These are phyloP conservation scores for Drosophila sturtevanti DNA, from an alignment of 1,140 invertebrate species.

Conservation along the genomic window DNA sequence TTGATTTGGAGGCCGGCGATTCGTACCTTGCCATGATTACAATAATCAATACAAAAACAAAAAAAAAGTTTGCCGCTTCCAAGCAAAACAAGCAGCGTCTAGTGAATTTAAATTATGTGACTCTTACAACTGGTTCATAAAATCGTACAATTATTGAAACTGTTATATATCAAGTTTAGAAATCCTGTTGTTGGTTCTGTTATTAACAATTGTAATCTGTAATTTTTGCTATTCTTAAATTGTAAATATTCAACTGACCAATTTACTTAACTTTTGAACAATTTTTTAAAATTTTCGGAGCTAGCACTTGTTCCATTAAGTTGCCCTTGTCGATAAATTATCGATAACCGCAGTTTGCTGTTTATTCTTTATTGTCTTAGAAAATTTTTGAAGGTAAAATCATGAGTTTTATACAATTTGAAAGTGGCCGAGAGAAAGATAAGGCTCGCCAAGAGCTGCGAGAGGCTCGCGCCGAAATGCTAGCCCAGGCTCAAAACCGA, in stretches of 20 bases:
- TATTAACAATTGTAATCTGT: too few species aligned
- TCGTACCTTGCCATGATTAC: constrained; percentile 47
- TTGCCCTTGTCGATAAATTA: not conserved
- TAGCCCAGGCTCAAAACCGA: constrained; percentile 74
- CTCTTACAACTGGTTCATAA: not conserved
- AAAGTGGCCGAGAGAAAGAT: constrained; percentile 82
- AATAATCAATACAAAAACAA: constrained; percentile 46
- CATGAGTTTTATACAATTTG: constrained; percentile 83
- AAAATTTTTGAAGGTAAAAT: constrained; percentile 4
- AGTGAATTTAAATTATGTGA: not conserved
- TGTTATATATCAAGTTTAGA: too few species aligned
- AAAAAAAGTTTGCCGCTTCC: not conserved
- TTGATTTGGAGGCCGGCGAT: constrained; percentile 68
- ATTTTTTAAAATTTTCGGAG: not conserved
- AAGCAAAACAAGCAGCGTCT: constrained; percentile 5
- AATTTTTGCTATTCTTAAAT: too few species aligned
- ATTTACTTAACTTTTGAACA: too few species aligned
- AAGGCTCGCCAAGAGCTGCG: constrained; percentile 74
- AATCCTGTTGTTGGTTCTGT: too few species aligned
- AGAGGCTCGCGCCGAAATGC: constrained; percentile 70
- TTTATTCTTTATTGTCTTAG: not conserved
- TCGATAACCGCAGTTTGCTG: not conserved
- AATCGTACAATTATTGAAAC: too few species aligned
- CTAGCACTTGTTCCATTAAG: not conserved
- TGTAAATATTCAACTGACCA: too few species aligned